These are phyloP conservation scores for Axea sp. DNA, from an alignment of 2,888 invertebrate genomes.

Conservation along the genomic window DNA sequence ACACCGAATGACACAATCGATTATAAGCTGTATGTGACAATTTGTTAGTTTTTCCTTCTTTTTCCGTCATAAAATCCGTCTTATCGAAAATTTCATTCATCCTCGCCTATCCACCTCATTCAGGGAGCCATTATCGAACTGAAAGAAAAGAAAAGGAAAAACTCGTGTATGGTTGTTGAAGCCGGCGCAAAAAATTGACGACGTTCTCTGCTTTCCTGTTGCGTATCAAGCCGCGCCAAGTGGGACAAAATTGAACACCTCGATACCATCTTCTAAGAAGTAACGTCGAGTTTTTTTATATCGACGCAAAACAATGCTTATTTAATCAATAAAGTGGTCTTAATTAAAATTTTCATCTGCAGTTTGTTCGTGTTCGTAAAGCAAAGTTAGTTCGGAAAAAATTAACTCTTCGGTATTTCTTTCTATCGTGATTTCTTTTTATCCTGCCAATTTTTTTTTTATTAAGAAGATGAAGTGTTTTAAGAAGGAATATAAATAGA, in stretches of 20 bases:
- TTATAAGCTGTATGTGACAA: constrained; percentile 44
- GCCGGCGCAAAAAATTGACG: neutral
- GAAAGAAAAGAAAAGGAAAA: neutral
- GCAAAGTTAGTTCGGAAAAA: neutral
- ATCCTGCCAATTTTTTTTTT: too few relatives aligned
- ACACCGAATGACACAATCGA: constrained; percentile 33
- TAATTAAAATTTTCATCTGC: constrained; percentile 30
- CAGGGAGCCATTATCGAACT: neutral
- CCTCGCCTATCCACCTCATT: neutral
- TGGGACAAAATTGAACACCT: constrained; percentile 15
- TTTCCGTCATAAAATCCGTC: constrained; percentile 11
- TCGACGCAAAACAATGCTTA: constrained; percentile 12
- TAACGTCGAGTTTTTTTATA: constrained; percentile 6
- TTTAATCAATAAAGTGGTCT: constrained; percentile 34
- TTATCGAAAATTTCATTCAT: constrained; percentile 14
- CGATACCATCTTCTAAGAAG: constrained; percentile 25
- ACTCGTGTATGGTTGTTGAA: neutral
- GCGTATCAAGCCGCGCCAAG: constrained; percentile 13
- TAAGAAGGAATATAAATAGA: too few relatives aligned
- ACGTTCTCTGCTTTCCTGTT: neutral
- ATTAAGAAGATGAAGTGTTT: too few relatives aligned
- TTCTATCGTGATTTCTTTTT: too few relatives aligned
- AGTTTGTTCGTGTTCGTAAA: neutral
- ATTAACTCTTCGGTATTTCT: too few relatives aligned
- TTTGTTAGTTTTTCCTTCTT: constrained; percentile 33